phyloP scores from a whole-genome alignment of 2,797 vertebrate genomes.

The Parauchenoglanis punctatus region DNA sequence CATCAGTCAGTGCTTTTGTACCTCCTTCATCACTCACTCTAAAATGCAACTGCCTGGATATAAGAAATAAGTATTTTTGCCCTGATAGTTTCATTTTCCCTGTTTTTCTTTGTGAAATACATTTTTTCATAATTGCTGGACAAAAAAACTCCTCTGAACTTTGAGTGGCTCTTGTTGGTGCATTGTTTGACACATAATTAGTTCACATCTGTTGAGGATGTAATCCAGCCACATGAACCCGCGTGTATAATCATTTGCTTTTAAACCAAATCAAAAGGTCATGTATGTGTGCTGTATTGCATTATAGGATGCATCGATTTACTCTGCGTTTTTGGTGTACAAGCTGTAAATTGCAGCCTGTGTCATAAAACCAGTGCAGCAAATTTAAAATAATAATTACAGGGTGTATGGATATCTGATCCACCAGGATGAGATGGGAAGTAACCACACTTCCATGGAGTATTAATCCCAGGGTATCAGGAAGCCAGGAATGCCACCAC shows the following conservation, averaged over 20 bases:
- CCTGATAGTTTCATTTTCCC: not conserved
- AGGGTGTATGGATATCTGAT: conserved; percentile 35
- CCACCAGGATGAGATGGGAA: conserved; percentile 38
- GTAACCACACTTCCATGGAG: conserved; percentile 10
- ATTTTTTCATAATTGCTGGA: not conserved
- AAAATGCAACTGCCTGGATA: not conserved
- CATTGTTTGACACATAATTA: not conserved
- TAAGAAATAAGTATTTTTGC: not conserved
- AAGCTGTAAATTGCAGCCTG: not conserved
- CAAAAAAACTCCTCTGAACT: not conserved
- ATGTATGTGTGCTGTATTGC: not conserved
- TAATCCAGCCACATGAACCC: not conserved
- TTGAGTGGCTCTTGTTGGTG: not conserved
- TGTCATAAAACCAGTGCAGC: not conserved
- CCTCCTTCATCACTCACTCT: not conserved
- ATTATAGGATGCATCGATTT: not conserved
- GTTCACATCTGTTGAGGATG: not conserved
- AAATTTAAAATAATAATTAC: conserved; percentile 31
- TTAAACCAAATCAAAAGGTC: not conserved
- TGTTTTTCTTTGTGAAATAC: not conserved
- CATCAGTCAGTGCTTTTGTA: not conserved
- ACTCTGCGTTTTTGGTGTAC: not conserved
- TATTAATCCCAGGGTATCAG: conserved; percentile 48
- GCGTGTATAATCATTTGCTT: not conserved
- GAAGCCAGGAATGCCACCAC: conserved; percentile 44